Base-by-base conservation (phyloP, 2,888 invertebrate genomes). In the Melanargia galathea region DNA sequence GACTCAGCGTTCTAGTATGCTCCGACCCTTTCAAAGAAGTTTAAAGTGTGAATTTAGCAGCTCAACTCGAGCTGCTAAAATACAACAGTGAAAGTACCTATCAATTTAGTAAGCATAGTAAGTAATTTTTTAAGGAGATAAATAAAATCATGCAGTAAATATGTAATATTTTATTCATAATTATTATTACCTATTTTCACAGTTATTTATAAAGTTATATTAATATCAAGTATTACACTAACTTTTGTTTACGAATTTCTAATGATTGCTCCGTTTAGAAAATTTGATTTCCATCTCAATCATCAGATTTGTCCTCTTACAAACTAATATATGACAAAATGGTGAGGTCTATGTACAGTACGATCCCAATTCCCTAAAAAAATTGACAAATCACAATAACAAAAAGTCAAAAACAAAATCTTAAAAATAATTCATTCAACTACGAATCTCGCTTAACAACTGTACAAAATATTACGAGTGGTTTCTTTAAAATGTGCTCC, bases 331-430 rank as follows among this genome's bases (percentile, higher is more conserved):
- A 84, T 86, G 86, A 89, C 88, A 88, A 86, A 88, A 85, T 84
- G 84, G 89, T 90, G 90, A 85, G 84, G 84, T 85, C 82, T 91
- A 90, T 91, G 87, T 93, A 93, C 93, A 93, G 92, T 93, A 93
- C 92, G 87, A 93, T 93, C 93, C 93, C 93, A 92, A 93, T 93
- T 93, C 93, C 93, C 93, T 93, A 93, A 93, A 93, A 54, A 93
- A 93, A 93, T 93, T 93, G 93, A 93, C 93, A 93, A 93, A 93
- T 93, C 93, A 93, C 93, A 92, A 85, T 92, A 93, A 93, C 90
- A 93, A 93, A 91, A 82, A 80, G 77, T 84, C 80, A 83, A 83
- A 88, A 89, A 86, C 83, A 79, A 49, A 87, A 82, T 78, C 82
- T 82, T 89, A 86, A 84, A 87, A 86, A 84, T 86, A 89, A 86